Percentiles rank a stretch among this genome's conserved stretches.
Evolutionary conservation across 2,888 invertebrate genomes (phyloP).

Genomic region (Amphipyra tragopoginis): DNA sequence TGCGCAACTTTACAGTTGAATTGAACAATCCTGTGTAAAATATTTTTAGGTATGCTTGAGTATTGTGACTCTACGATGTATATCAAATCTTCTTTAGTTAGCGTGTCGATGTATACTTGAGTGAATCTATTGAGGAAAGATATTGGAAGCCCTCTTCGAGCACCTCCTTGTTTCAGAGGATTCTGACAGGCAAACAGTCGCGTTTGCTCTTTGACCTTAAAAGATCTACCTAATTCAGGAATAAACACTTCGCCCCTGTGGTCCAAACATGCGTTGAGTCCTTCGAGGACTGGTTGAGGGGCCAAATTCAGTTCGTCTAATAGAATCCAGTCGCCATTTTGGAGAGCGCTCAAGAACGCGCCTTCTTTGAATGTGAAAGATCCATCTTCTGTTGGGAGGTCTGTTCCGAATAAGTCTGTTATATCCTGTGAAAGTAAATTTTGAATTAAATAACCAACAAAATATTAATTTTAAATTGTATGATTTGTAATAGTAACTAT

Average conservation of each 20-base stretch:
- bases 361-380: conserved; percentile 99
- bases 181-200: conserved; percentile 99
- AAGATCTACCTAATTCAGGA: conserved; percentile 97
- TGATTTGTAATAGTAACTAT: background rate
- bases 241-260: conserved; percentile 98
- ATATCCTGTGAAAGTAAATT: conserved; percentile 92
- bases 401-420: conserved; percentile 99
- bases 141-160: conserved; percentile 97
- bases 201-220: conserved; percentile 93
- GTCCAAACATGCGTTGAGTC: conserved; percentile 99
- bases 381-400: conserved; percentile 98
- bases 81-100: conserved; percentile 91
- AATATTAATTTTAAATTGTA: background rate
- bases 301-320: conserved; percentile 99
- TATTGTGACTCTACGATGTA: conserved; percentile 92
- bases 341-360: conserved; percentile 97
- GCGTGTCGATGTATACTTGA: conserved; percentile 93
- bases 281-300: conserved; percentile 99
- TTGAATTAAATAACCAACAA: background rate
- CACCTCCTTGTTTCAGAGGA: conserved; percentile 98
- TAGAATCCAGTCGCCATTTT: conserved; percentile 98
- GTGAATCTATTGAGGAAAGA: conserved; percentile 99
- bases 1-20: conserved; percentile 93
- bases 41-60: conserved; percentile 88
- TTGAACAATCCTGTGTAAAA: conserved; percentile 93